Evolutionary conservation across 2,797 vertebrate species (phyloP).

Genomic region (Euphonia xanthogaster): DNA sequence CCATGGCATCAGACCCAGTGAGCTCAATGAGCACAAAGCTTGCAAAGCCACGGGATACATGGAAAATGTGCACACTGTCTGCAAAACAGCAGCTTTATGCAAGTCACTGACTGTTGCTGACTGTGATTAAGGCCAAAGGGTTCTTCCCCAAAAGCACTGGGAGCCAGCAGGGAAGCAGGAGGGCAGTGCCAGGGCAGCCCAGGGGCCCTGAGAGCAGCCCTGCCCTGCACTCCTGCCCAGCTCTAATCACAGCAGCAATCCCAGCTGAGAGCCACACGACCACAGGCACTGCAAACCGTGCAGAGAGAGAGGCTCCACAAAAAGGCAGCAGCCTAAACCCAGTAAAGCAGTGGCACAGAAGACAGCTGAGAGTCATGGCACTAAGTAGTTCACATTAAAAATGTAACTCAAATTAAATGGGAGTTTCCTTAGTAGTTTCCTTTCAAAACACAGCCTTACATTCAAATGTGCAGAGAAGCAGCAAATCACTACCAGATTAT

Average conservation of each 20-base stretch:
- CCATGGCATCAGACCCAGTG: neutral
- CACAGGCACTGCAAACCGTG: neutral
- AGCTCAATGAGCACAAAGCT: neutral
- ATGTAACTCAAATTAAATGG: neutral
- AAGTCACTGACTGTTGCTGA: neutral
- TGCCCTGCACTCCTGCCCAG: neutral
- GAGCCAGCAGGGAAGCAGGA: neutral
- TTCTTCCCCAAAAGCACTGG: neutral
- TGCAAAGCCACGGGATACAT: neutral
- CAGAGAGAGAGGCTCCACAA: neutral
- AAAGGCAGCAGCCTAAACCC: neutral
- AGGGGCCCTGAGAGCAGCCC: neutral
- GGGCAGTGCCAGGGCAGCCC: neutral
- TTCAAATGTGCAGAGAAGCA: neutral
- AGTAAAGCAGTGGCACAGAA: neutral
- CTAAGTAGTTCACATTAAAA: neutral
- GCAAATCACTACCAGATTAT: neutral
- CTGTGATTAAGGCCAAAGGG: neutral
- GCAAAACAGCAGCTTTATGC: neutral
- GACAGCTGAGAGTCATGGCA: neutral
- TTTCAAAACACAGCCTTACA: neutral
- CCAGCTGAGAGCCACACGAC: neutral
- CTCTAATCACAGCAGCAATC: neutral
- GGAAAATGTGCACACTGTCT: neutral
- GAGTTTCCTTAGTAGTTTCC: neutral